Evolutionary conservation across 2,113 vertebrate genomes (phyloP), one percentile per base, ranked within the genome.

Genomic region (Epinephelus cyanopodus): DNA sequence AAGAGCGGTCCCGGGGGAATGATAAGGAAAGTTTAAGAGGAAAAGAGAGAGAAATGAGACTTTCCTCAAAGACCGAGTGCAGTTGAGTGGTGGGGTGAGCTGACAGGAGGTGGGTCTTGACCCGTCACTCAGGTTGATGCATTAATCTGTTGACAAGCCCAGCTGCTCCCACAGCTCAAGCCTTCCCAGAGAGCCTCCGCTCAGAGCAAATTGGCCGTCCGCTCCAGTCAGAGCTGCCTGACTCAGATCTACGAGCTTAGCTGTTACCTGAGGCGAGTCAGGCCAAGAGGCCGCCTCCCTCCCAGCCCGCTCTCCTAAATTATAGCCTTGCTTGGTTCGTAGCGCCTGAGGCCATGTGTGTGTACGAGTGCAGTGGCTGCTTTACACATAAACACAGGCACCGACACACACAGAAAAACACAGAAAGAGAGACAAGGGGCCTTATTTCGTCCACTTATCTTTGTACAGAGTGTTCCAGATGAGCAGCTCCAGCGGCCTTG

Each of bases 91-190:
- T 66, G 61, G 78, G 62, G 57, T 5, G 72, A 58, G 87, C 65
- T 25, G 92, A 90, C 62, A 81, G 37, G 81, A 85, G 87, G 89
- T 86, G 88, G 79, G 81, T 72, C 81, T 80, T 74, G 82, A 89
- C 79, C 77, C 58, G 88, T 93, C 94, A 93, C 54, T 94, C 90
- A 89, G 83, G 77, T 88, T 95, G 92, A 95, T 93, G 87, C 93
- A 93, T 94, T 93, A 89, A 94, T 93, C 90, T 91, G 88, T 82
- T 91, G 93, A 96, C 92, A 93, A 90, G 90, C 84, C 82, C 92
- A 92, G 92, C 90, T 94, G 92, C 89, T 93, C 88, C 62, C 87
- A 79, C 87, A 56, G 90, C 90, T 93, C 91, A 87, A 79, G 83
- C 69, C 78, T 77, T 82, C 78, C 79, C 89, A 82, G 70, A 67